phyloP scores from a whole-genome alignment of 2,113 vertebrate species.

The Macrotis lagotis region DNA sequence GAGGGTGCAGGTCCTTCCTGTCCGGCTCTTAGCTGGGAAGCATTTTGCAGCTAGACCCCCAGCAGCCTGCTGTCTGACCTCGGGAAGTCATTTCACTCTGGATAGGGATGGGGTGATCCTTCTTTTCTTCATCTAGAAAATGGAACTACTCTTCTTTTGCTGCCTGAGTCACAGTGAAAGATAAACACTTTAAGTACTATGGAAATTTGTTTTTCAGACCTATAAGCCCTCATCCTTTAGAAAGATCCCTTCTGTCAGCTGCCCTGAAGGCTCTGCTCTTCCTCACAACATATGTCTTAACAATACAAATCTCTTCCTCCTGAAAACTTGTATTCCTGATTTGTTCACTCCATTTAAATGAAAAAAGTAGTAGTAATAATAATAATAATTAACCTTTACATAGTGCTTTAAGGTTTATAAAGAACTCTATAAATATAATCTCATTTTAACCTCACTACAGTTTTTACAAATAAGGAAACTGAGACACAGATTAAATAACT shows the following conservation, averaged over 20 bases:
- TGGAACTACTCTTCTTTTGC: neutral
- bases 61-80: neutral
- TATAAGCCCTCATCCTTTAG: neutral
- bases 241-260: neutral
- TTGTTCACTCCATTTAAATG: neutral
- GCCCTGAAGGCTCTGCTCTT: neutral
- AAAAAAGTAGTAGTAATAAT: neutral
- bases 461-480: neutral
- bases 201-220: neutral
- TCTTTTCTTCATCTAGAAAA: neutral
- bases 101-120: neutral
- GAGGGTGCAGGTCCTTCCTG: neutral
- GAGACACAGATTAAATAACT: neutral
- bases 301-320: neutral
- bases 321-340: neutral
- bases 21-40: neutral
- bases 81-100: neutral
- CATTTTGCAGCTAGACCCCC: neutral
- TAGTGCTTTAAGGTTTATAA: neutral
- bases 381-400: neutral
- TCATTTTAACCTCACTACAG: neutral
- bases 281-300: neutral
- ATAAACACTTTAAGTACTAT: neutral
- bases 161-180: neutral
- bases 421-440: neutral